Conservation (phyloP, 2,888 invertebrate species). For the Dryocosmus kuriphilus region DNA sequence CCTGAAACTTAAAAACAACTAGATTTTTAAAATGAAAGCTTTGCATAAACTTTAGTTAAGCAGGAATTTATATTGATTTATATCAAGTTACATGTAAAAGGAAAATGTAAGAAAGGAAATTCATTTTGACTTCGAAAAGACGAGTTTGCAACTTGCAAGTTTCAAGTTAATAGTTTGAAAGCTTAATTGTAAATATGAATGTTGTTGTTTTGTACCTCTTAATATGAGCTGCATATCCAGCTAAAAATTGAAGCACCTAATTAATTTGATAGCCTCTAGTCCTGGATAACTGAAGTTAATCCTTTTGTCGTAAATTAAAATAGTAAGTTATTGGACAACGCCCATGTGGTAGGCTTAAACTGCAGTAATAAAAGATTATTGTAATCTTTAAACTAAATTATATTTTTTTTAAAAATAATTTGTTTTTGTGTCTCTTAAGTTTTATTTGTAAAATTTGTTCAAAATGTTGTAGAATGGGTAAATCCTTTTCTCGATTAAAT, state of each 20-base stretch:
- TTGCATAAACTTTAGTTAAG: neutral
- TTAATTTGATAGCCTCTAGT: constrained; percentile 2
- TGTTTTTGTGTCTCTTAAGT: neutral
- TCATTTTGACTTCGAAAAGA: neutral
- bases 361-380: too few species aligned
- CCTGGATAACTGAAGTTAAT: constrained; percentile 12
- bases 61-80: neutral
- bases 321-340: too few species aligned
- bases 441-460: neutral
- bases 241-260: constrained; percentile 21
- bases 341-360: too few species aligned
- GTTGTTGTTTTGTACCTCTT: neutral
- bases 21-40: neutral
- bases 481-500: constrained; percentile 25
- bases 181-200: neutral
- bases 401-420: too few species aligned
- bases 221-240: constrained; percentile 1
- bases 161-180: neutral
- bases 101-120: neutral
- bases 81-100: neutral
- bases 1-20: neutral
- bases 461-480: constrained; percentile 8
- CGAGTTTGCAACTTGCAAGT: neutral
- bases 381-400: too few species aligned
- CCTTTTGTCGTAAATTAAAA: neutral